Evolutionary conservation across 2,888 invertebrate genomes (phyloP).

Genomic region (Invenusta paracnida): DNA sequence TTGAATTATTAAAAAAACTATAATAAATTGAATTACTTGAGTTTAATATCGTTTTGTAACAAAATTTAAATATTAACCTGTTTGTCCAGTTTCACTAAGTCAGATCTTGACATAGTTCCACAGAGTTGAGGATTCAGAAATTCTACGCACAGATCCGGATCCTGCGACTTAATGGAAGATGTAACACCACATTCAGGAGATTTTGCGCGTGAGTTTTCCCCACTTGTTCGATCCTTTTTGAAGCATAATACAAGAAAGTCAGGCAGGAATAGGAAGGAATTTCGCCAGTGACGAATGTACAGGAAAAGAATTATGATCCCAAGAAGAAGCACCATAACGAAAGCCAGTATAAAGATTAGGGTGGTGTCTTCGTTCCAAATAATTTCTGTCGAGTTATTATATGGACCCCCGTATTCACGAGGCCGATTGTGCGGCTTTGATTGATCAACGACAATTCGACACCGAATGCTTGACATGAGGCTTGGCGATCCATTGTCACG

Average conservation of each 20-base stretch:
- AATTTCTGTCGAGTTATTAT: not conserved
- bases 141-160: not conserved
- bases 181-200: not conserved
- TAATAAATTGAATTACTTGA: too few species aligned
- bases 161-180: not conserved
- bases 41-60: too few species aligned
- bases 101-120: not conserved
- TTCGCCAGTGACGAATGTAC: slow-evolving; percentile 24
- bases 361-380: not conserved
- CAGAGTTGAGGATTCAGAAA: not conserved
- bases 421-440: not conserved
- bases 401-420: not conserved
- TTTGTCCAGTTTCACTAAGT: not conserved
- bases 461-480: not conserved
- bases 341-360: not conserved
- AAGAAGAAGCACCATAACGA: slow-evolving; percentile 24
- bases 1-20: too few species aligned
- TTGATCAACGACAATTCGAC: not conserved
- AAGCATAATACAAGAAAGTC: not conserved
- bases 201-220: not conserved
- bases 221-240: not conserved
- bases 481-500: not conserved
- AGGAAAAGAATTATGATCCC: slow-evolving; percentile 23
- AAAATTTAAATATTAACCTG: not conserved
- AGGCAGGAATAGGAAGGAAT: not conserved